Evolutionary conservation across 2,888 invertebrate genomes (phyloP).

Genomic region (Melanostoma scalare): DNA sequence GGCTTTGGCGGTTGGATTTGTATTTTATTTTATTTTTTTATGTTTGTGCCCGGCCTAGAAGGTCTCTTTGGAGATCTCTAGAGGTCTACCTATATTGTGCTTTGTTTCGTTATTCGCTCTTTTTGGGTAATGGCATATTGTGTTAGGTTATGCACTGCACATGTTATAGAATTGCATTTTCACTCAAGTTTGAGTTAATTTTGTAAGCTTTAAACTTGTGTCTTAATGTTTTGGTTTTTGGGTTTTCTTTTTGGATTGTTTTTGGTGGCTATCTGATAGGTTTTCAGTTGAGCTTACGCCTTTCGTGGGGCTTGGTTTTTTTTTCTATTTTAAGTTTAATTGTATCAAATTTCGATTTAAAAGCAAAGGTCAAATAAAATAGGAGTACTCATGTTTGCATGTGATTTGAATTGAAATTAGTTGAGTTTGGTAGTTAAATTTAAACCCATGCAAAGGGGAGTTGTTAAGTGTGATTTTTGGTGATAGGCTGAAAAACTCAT

Average conservation of each 20-base stretch:
- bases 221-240: slow-evolving; percentile 14
- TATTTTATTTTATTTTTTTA: slow-evolving; percentile 11
- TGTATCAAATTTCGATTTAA: slow-evolving; percentile 11
- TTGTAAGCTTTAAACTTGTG: slow-evolving; percentile 21
- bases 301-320: slow-evolving; percentile 46
- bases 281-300: slow-evolving; percentile 44
- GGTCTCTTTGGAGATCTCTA: slow-evolving; percentile 35
- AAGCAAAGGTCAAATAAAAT: slow-evolving; percentile 48
- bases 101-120: slow-evolving; percentile 16
- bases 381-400: background rate
- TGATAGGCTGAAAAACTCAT: background rate
- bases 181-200: slow-evolving; percentile 56
- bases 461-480: background rate
- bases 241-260: slow-evolving; percentile 35
- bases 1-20: slow-evolving; percentile 55
- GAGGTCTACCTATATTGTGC: slow-evolving; percentile 13
- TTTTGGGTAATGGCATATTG: slow-evolving; percentile 24
- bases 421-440: slow-evolving; percentile 9
- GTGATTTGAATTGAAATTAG: slow-evolving; percentile 2
- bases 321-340: slow-evolving; percentile 12
- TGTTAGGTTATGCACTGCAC: slow-evolving; percentile 7
- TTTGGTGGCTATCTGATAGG: slow-evolving; percentile 30
- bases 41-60: slow-evolving; percentile 44
- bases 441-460: background rate
- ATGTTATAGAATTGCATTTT: slow-evolving; percentile 34